phyloP scores from a whole-genome alignment of 1,140 invertebrate genomes.

The Tyrophagus putrescentiae region DNA sequence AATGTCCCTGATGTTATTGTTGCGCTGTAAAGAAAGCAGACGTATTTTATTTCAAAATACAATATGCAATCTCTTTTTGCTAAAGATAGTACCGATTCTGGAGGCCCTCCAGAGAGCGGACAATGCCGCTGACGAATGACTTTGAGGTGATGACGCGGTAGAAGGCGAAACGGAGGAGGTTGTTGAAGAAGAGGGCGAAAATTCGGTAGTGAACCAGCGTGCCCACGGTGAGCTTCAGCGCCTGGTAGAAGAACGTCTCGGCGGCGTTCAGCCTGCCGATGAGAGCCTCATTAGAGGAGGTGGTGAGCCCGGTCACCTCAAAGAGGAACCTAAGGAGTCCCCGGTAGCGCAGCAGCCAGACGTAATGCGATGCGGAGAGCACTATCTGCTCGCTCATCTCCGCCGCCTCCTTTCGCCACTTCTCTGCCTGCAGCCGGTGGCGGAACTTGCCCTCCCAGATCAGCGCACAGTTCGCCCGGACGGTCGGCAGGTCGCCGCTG shows the following conservation, averaged over 20 bases:
- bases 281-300: no score
- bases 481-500: conserved; percentile 34
- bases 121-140: not conserved
- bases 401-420: conserved; percentile 19
- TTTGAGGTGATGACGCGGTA: conserved; percentile 55
- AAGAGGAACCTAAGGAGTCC: conserved; percentile 25
- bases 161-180: conserved; percentile 23
- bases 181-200: conserved; percentile 24
- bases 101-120: not conserved
- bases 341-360: conserved; percentile 24
- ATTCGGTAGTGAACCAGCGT: conserved; percentile 14
- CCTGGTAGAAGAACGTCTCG: conserved; percentile 21
- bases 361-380: conserved; percentile 23
- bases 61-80: not conserved
- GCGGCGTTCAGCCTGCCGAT: conserved; percentile 14
- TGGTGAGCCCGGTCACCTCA: conserved; percentile 21
- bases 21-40: no score
- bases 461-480: conserved; percentile 33
- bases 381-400: conserved; percentile 26
- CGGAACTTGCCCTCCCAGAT: conserved; percentile 22
- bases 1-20: no score
- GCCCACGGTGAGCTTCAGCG: conserved; percentile 24
- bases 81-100: no score
- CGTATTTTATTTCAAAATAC: no score
- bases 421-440: conserved; percentile 15